A percentile compares a stretch with the other conserved stretches of the same genome.
phyloP scores from a whole-genome alignment of 2,888 invertebrate genomes.

The Myopa tessellatipennis region DNA sequence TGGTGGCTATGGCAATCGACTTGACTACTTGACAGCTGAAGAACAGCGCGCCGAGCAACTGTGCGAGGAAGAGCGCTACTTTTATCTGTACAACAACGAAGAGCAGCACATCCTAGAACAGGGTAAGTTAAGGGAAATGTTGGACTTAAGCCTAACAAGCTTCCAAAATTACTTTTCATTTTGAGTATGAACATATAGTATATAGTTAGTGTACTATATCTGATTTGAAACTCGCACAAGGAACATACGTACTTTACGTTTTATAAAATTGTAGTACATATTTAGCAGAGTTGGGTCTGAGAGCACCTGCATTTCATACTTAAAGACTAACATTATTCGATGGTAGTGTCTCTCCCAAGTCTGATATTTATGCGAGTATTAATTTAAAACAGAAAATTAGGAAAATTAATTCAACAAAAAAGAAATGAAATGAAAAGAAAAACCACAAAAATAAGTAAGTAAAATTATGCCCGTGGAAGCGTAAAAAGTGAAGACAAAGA shows the following conservation, averaged over 20 bases:
- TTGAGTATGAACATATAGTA: conserved; percentile 30
- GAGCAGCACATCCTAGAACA: conserved; percentile 90
- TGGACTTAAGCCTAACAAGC: conserved; percentile 20
- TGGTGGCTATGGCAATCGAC: conserved; percentile 75
- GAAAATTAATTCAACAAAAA: background rate
- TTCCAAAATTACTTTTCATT: conserved; percentile 25
- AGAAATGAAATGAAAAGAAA: conserved; percentile 3
- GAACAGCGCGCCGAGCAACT: conserved; percentile 87
- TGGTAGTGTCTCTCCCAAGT: background rate
- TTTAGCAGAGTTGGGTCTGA: conserved; percentile 1
- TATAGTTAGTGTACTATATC: background rate
- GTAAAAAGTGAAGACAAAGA: background rate
- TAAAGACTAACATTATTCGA: background rate
- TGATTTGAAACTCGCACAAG: background rate
- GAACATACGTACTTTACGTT: background rate
- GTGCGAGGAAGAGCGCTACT: conserved; percentile 95
- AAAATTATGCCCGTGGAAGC: conserved; percentile 9
- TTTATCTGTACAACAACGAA: conserved; percentile 85
- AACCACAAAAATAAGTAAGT: conserved; percentile 21
- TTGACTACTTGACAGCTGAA: conserved; percentile 75
- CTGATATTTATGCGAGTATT: conserved; percentile 6
- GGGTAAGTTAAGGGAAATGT: conserved; percentile 72
- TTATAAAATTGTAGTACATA: background rate
- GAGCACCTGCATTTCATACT: background rate
- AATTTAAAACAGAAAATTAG: background rate